Percentiles rank a stretch among this genome's conserved stretches.
phyloP scores from a whole-genome alignment of 2,888 invertebrate genomes.

The Lasius fuliginosus region DNA sequence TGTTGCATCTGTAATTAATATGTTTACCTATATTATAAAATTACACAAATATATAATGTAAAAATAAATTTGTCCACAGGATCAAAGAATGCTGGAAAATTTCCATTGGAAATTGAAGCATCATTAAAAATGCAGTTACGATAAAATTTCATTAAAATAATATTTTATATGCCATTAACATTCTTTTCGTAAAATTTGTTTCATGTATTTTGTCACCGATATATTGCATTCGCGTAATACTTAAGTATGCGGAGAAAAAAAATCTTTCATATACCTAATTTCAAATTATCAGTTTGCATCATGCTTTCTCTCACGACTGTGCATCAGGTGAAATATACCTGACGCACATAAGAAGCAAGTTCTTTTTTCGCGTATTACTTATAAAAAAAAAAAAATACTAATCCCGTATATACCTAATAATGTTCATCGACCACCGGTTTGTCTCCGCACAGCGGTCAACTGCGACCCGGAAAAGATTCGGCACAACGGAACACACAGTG shows the following conservation, averaged over 20 bases:
- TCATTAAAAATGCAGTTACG: background rate
- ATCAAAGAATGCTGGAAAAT: constrained; percentile 6
- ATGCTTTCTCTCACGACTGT: background rate
- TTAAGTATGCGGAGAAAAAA: background rate
- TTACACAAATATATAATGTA: background rate
- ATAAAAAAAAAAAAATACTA: constrained; percentile 8
- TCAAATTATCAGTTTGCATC: background rate
- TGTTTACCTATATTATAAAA: constrained; percentile 17
- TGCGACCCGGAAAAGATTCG: constrained; percentile 22
- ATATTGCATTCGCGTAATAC: background rate
- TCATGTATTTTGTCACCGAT: background rate
- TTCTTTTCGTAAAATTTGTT: background rate
- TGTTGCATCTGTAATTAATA: constrained; percentile 4
- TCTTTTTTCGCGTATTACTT: background rate
- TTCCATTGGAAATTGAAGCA: background rate
- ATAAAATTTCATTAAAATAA: constrained; percentile 34
- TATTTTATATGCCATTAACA: background rate
- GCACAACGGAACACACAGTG: constrained; percentile 24
- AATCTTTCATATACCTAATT: background rate
- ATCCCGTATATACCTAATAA: background rate
- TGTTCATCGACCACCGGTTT: constrained; percentile 18
- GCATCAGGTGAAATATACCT: constrained; percentile 26
- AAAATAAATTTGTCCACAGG: background rate
- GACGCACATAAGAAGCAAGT: background rate
- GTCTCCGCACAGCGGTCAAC: constrained; percentile 8